These are phyloP conservation scores for Proctacanthus coquilletti DNA, from an alignment of 1,140 invertebrate species.

Conservation along the genomic window DNA sequence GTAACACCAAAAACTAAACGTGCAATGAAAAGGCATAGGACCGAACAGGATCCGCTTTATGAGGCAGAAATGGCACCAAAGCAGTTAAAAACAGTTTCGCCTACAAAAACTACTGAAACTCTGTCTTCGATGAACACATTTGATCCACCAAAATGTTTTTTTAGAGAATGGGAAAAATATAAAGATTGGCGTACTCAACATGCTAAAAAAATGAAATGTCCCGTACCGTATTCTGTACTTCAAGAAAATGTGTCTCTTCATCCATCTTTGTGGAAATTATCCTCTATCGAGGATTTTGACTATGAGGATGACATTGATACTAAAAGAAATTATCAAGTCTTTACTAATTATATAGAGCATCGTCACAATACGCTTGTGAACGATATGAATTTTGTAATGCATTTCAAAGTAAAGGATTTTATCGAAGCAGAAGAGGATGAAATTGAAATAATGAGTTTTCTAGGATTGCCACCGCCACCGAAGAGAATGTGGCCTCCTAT, in stretches of 20 bases:
- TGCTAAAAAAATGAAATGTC: conserved; percentile 10
- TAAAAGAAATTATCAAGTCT: conserved; percentile 25
- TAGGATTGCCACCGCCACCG: neutral
- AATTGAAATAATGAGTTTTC: neutral
- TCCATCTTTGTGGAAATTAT: conserved; percentile 16
- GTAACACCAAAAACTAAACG: conserved; percentile 5
- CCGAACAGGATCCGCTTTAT: conserved; percentile 5
- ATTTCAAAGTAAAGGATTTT: conserved; percentile 24
- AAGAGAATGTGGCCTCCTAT: neutral
- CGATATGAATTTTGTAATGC: conserved; percentile 21
- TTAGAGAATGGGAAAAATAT: conserved; percentile 2
- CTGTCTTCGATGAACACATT: conserved; percentile 5
- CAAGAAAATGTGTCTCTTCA: conserved; percentile 9
- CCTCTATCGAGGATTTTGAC: conserved; percentile 16
- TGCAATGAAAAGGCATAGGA: conserved; percentile 3
- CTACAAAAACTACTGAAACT: conserved; percentile 16
- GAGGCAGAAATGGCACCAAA: conserved; percentile 12
- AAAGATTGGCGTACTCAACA: conserved; percentile 5
- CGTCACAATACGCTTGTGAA: conserved; percentile 23
- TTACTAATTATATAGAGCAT: conserved; percentile 22
- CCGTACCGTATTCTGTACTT: neutral
- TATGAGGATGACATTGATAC: conserved; percentile 21
- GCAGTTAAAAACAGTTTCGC: conserved; percentile 15
- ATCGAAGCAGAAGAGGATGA: conserved; percentile 15
- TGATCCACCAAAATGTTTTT: conserved; percentile 12